These are phyloP conservation scores for Philereme transversata DNA, from an alignment of 2,888 invertebrate species.

Conservation along the genomic window DNA sequence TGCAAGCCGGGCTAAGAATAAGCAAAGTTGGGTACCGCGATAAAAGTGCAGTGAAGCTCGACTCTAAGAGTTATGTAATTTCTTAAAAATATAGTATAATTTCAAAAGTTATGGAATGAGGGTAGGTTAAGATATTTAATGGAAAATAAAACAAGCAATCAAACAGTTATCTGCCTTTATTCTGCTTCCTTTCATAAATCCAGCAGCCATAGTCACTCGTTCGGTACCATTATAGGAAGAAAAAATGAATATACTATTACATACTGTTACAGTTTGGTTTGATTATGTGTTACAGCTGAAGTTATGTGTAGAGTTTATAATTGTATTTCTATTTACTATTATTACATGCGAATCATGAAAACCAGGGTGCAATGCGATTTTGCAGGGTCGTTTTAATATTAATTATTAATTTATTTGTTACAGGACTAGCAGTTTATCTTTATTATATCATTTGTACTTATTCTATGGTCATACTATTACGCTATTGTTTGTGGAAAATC, in stretches of 20 bases:
- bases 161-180: slow-evolving; percentile 84
- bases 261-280: slow-evolving; percentile 82
- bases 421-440: slow-evolving; percentile 80
- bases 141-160: slow-evolving; percentile 74
- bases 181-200: slow-evolving; percentile 76
- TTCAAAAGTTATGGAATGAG: too few species aligned
- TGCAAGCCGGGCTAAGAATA: too few species aligned
- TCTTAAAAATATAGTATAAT: too few species aligned
- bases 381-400: slow-evolving; percentile 61
- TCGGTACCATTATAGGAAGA: slow-evolving; percentile 83
- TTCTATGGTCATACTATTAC: slow-evolving; percentile 77
- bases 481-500: slow-evolving; percentile 78
- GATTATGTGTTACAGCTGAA: slow-evolving; percentile 82
- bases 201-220: slow-evolving; percentile 82
- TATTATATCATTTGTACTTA: slow-evolving; percentile 79
- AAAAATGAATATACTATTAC: slow-evolving; percentile 81
- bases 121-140: too few species aligned
- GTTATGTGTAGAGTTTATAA: slow-evolving; percentile 78
- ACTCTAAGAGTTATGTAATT: too few species aligned
- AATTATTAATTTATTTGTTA: slow-evolving; percentile 57
- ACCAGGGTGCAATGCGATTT: slow-evolving; percentile 80
- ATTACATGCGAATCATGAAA: slow-evolving; percentile 81
- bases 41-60: too few species aligned
- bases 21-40: too few species aligned
- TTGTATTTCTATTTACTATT: slow-evolving; percentile 78